Evolutionary conservation across 2,888 invertebrate genomes (phyloP).

Genomic region (Ommatoiulus sabulosus): DNA sequence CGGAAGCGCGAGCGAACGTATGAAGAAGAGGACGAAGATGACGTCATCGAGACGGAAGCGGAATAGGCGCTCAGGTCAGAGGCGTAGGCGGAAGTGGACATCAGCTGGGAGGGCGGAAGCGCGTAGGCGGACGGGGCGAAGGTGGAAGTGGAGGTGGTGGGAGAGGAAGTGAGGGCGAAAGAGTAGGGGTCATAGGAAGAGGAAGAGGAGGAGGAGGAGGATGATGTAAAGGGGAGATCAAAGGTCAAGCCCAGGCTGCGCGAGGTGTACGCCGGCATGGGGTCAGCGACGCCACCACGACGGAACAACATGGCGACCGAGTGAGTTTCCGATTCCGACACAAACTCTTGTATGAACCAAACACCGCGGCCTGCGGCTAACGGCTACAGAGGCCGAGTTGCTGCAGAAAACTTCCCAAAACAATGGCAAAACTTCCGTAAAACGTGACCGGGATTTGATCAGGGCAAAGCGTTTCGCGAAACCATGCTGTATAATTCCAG

Average conservation of each 20-base stretch:
- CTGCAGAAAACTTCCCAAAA: not conserved
- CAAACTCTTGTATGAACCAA: not conserved
- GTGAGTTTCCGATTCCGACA: not conserved
- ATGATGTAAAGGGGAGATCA: not conserved
- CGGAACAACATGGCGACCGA: slow-evolving; percentile 46
- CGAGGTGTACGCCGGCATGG: slow-evolving; percentile 34
- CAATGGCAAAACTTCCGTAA: too few species aligned
- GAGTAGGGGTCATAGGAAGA: slow-evolving; percentile 10
- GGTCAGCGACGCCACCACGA: not conserved
- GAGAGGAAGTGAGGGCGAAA: not conserved
- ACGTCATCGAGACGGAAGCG: not conserved
- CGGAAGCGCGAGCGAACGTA: slow-evolving; percentile 9
- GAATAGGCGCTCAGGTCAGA: slow-evolving; percentile 2
- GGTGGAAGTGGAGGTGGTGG: not conserved
- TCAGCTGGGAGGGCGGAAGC: not conserved
- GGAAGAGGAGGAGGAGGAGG: slow-evolving; percentile 11
- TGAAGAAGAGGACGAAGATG: slow-evolving; percentile 10
- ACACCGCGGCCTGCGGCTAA: not conserved
- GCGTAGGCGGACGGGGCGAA: slow-evolving; percentile 20
- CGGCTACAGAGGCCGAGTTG: not conserved
- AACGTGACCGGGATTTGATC: not conserved
- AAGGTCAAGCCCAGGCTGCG: slow-evolving; percentile 47
- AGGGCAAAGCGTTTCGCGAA: too few species aligned
- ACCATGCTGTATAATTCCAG: not conserved
- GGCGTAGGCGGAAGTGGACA: slow-evolving; percentile 28